Evolutionary conservation across 30 jellyfish, hydroid and myxozoan genomes (phyloP), one percentile per base, ranked within the genome.

Genomic region (Aurelia aurita): DNA sequence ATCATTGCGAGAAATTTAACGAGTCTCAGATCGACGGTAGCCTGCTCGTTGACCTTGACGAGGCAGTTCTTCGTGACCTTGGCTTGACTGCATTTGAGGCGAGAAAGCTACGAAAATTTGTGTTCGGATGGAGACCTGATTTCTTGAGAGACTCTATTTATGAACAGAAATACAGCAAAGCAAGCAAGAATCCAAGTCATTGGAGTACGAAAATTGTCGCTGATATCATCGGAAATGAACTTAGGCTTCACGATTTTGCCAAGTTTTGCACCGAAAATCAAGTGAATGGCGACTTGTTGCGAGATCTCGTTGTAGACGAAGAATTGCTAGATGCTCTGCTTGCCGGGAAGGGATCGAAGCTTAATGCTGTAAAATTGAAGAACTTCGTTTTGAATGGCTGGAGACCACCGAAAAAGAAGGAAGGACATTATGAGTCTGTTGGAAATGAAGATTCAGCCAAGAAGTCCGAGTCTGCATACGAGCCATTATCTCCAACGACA

Each of bases 121-220:
- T 87, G 23, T 93, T 93, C 63, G 98, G 98, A 14, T 93, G 98
- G 98, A 55, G 98, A 35, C 97, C 98, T 0, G 98, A 93, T 46
- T 44, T 86, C 29, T 29, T 75, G 76, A 63, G 95, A 61, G 89
- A 91, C 9, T 14, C 51, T 2, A 49, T 43, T 27, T 79, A 81
- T 57, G 78, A 69, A 25, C 91, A 75, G 69, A 59, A 57, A 43
- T 76, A 73, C 39, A 79, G 82, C 65, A 63, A 60, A 39, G 46
- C 29, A 10, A 82, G 97, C 72, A 78, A 87, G 60, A 95, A 93
- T 49, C 96, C 98, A n/a, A 46, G 91, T 25, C 76, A 87, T 23
- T 93, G 98, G 98, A 66, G 89, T 59, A 73, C 87, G 29, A 53
- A 25, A n/a, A 97, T 76, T 61, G 98, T 93, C 14, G 84, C 87